These are phyloP conservation scores for Oopsacas minuta DNA, from an alignment of 37 sponge, comb jelly and placozoan species.

Conservation along the genomic window DNA sequence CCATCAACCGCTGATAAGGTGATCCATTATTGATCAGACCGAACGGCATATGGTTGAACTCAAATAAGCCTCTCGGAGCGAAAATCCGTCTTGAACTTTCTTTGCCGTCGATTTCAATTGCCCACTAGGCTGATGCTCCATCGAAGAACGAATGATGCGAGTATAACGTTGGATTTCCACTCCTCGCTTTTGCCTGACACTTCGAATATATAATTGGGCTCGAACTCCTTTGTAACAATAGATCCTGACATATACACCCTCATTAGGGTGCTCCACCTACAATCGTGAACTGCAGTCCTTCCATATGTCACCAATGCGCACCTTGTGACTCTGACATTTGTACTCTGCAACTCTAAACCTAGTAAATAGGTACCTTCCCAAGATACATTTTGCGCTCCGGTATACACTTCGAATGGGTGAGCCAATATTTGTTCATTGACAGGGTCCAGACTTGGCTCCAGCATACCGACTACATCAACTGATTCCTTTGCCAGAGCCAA, in stretches of 20 bases:
- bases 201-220: neutral
- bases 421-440: too few species aligned
- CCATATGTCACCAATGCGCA: neutral
- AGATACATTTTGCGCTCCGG: too few species aligned
- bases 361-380: neutral
- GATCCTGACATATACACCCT: neutral
- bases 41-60: neutral
- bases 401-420: too few species aligned
- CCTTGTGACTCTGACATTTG: neutral
- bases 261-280: slow-evolving; percentile 3
- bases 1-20: neutral
- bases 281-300: neutral
- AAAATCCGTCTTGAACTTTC: too few species aligned
- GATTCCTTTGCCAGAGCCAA: too few species aligned
- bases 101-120: neutral
- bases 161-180: neutral
- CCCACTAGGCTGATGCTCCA: neutral
- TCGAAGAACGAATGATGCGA: neutral
- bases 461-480: too few species aligned
- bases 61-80: neutral
- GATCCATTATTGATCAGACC: neutral
- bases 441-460: too few species aligned
- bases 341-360: neutral
- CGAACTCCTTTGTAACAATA: neutral
- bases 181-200: neutral